Evolutionary conservation across 2,113 vertebrate genomes (phyloP).

Genomic region (Pampusana beccarii): DNA sequence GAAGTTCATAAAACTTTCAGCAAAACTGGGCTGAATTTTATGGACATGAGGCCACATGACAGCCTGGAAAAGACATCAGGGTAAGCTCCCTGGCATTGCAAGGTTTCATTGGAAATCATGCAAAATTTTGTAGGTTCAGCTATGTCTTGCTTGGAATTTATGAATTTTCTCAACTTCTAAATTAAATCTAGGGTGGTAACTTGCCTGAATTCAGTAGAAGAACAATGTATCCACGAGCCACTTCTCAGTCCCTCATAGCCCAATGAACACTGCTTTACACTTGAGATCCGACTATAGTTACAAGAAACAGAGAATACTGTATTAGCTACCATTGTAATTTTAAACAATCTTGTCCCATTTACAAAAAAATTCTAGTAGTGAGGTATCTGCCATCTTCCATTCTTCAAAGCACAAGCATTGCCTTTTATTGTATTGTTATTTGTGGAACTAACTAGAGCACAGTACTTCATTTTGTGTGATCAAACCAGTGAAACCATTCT

Average conservation of each 20-base stretch:
- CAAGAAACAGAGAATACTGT: neutral
- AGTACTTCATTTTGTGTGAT: neutral
- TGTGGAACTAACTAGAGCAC: neutral
- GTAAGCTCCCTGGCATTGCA: neutral
- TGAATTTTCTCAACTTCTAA: neutral
- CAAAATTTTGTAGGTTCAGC: neutral
- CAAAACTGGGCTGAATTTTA: conserved; percentile 10
- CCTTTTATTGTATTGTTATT: neutral
- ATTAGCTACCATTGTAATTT: neutral
- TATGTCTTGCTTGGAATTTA: neutral
- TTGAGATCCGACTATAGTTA: neutral
- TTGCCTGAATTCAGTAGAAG: neutral
- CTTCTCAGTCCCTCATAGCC: neutral
- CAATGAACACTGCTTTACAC: neutral
- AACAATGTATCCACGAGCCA: neutral
- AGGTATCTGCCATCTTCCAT: neutral
- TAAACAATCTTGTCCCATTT: neutral
- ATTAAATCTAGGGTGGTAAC: neutral
- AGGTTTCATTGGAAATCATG: neutral
- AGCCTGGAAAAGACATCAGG: neutral
- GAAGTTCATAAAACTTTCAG: conserved; percentile 10
- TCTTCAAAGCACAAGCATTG: neutral
- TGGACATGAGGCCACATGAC: neutral
- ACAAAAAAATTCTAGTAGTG: neutral
- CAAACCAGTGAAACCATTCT: neutral